Percentiles rank a stretch among this genome's conserved stretches.
Conservation (phyloP, 2,888 invertebrate species). For the Stenotaenia linearis region DNA sequence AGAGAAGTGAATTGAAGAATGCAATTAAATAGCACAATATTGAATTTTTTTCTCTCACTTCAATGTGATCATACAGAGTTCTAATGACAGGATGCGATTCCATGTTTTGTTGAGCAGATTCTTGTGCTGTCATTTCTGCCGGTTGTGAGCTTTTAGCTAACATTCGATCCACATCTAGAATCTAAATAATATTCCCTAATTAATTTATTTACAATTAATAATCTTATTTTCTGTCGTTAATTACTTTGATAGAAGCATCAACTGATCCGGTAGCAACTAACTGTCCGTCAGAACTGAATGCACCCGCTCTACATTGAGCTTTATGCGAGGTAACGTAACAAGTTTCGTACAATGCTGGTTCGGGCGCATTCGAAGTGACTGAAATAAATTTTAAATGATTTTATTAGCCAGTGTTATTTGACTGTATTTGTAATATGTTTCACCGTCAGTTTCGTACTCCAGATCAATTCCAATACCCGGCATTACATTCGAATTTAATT, state of each 20-base stretch:
- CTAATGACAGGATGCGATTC: constrained; percentile 96
- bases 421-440: neutral
- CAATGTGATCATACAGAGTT: constrained; percentile 93
- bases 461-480: constrained; percentile 68
- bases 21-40: too few relatives aligned
- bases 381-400: constrained; percentile 35
- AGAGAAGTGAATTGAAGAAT: constrained; percentile 17
- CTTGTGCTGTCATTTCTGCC: constrained; percentile 47
- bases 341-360: constrained; percentile 95
- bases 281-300: constrained; percentile 88
- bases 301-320: constrained; percentile 83
- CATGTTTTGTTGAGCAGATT: constrained; percentile 56
- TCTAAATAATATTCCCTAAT: constrained; percentile 52
- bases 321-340: constrained; percentile 98
- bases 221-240: neutral
- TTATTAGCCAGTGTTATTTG: neutral
- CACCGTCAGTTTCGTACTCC: constrained; percentile 85
- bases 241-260: constrained; percentile 92
- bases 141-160: constrained; percentile 86
- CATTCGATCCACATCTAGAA: constrained; percentile 98
- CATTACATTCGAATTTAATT: constrained; percentile 39
- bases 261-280: constrained; percentile 96
- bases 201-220: neutral
- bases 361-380: constrained; percentile 84
- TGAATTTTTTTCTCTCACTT: too few relatives aligned